Conservation (phyloP, 2,888 invertebrate genomes). For the Byasa hedistus region DNA sequence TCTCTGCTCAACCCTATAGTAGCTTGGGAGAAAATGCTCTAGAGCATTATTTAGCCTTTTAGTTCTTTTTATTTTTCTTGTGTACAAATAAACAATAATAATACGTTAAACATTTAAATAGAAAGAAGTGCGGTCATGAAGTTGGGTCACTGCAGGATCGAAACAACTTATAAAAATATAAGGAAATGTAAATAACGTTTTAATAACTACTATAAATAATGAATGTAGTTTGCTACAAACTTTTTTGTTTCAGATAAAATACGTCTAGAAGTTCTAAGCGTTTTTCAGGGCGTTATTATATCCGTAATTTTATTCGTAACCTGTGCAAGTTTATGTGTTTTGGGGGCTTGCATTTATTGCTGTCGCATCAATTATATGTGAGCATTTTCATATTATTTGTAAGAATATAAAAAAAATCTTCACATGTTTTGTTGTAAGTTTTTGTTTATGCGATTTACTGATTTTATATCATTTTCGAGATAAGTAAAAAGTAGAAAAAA, state of each 20-base stretch:
- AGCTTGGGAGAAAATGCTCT: too few relatives aligned
- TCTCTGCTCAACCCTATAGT: too few relatives aligned
- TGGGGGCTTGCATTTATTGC: slow-evolving; percentile 59
- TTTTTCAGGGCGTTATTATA: slow-evolving; percentile 55
- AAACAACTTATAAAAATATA: too few relatives aligned
- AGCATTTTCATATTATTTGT: slow-evolving; percentile 34
- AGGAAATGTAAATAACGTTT: not conserved
- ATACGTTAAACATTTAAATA: too few relatives aligned
- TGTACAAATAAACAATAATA: too few relatives aligned
- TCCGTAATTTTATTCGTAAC: slow-evolving; percentile 52
- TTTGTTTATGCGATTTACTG: not conserved
- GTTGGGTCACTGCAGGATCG: too few relatives aligned
- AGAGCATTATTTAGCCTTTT: too few relatives aligned
- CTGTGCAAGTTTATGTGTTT: slow-evolving; percentile 50
- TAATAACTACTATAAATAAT: not conserved
- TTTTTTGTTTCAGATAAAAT: slow-evolving; percentile 50
- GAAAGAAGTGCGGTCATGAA: too few relatives aligned
- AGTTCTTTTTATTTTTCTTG: too few relatives aligned
- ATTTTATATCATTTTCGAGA: too few relatives aligned
- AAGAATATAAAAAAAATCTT: not conserved
- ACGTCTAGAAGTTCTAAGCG: slow-evolving; percentile 47
- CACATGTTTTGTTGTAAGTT: not conserved
- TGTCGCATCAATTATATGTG: slow-evolving; percentile 60
- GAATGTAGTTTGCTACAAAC: not conserved
- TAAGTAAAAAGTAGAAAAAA: too few relatives aligned